Percentiles rank a stretch among this genome's conserved stretches.
Evolutionary conservation across 1,140 invertebrate genomes (phyloP).

Genomic region (Parapsyche elsis): DNA sequence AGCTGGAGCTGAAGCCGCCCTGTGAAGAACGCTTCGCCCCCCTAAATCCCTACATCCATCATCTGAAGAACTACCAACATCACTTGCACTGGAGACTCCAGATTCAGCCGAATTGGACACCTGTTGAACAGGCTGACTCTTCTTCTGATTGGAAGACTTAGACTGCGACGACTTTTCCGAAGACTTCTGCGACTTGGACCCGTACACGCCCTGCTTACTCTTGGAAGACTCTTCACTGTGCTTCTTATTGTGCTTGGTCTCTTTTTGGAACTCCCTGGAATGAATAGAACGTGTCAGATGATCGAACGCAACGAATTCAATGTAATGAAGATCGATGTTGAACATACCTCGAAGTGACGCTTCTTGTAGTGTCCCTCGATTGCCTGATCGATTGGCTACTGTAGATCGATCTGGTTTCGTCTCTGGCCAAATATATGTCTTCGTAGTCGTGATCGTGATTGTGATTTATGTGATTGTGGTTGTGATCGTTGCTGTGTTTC

Average conservation of each 20-base stretch:
- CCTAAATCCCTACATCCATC: slow-evolving; percentile 37
- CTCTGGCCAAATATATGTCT: slow-evolving; percentile 76
- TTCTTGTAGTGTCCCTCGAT: slow-evolving; percentile 22
- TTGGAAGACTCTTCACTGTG: slow-evolving; percentile 26
- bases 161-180: slow-evolving; percentile 1
- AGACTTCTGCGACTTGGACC: slow-evolving; percentile 15
- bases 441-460: slow-evolving; percentile 76
- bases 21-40: slow-evolving; percentile 54
- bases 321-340: not conserved
- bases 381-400: slow-evolving; percentile 36
- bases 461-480: slow-evolving; percentile 50
- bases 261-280: slow-evolving; percentile 28
- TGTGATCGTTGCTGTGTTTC: slow-evolving; percentile 52
- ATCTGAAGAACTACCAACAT: slow-evolving; percentile 37
- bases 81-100: slow-evolving; percentile 35
- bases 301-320: not conserved
- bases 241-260: slow-evolving; percentile 35
- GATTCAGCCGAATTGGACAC: slow-evolving; percentile 31
- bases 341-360: slow-evolving; percentile 1
- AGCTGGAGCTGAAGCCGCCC: slow-evolving; percentile 64
- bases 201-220: slow-evolving; percentile 17
- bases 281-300: not conserved
- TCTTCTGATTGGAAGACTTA: slow-evolving; percentile 35
- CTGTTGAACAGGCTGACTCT: not conserved
- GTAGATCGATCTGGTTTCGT: slow-evolving; percentile 63